Percentiles rank a stretch among this genome's conserved stretches.
These are phyloP conservation scores for Grantiella picta DNA, from an alignment of 2,113 vertebrate genomes.

Conservation along the genomic window DNA sequence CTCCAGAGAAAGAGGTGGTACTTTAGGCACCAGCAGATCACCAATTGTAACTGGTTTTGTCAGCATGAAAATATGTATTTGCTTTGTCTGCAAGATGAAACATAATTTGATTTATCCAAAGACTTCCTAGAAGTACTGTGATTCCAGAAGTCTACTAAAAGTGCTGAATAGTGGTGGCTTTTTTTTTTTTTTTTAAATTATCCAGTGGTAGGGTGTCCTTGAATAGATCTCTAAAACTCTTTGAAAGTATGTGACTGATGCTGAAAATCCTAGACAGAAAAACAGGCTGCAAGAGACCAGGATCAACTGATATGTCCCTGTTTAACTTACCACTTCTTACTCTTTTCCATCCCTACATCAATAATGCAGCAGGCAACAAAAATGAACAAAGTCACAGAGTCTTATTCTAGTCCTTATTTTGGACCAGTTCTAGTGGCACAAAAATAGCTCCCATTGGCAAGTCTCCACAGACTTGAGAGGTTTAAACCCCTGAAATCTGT, in stretches of 20 bases:
- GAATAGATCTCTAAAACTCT: neutral
- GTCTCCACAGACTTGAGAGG: neutral
- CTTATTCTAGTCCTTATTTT: slow-evolving; percentile 9
- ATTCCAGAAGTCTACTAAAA: slow-evolving; percentile 27
- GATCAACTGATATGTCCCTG: neutral
- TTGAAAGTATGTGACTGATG: neutral
- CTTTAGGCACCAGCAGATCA: neutral
- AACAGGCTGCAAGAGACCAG: neutral
- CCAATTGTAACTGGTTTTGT: neutral
- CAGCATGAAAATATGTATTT: slow-evolving; percentile 28
- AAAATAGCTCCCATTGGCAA: slow-evolving; percentile 23
- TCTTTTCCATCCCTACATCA: neutral
- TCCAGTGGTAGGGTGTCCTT: neutral
- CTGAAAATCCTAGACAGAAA: neutral
- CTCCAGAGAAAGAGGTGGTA: neutral
- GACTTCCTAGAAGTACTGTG: slow-evolving; percentile 13
- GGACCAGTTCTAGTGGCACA: neutral
- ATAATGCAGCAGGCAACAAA: slow-evolving; percentile 31
- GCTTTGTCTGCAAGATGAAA: neutral
- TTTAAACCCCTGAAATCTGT: neutral
- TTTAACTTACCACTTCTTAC: neutral
- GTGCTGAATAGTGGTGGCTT: neutral
- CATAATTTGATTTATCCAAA: neutral
- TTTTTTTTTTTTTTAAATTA: neutral
- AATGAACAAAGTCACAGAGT: neutral